Evolutionary conservation across 2,888 invertebrate species (phyloP), one percentile per base, ranked within the genome.

Genomic region (Hypselothyrea guttata): DNA sequence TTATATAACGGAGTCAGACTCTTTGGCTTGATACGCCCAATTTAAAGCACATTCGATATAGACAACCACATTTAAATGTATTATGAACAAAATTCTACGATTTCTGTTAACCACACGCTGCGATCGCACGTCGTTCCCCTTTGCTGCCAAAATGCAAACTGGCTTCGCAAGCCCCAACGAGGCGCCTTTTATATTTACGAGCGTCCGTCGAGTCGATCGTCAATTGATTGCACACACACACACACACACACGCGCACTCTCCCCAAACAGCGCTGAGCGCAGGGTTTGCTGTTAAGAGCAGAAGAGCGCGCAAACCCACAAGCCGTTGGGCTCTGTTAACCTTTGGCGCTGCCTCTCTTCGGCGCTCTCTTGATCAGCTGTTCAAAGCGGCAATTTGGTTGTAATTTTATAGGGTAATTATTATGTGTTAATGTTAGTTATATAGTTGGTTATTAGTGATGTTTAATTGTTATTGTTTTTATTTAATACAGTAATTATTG

Each of bases 101-200:
- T 51, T 35, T 7, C n/a, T 42, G 12, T 22, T n/a, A 15, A 30
- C 28, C 46, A 35, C 41, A 27, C 38, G 45, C 15, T 33, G 41
- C 54, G 40, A 55, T 37, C 15, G 30, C 48, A 54, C 71, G 73
- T 64, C 47, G 44, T 54, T 49, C 55, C 53, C 46, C 51, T 58
- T 60, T 77, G 65, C 73, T 65, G 73, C 65, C 61, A 61, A 64
- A 59, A 54, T 44, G 56, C 60, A 49, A 57, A 83, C 81, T 78
- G 79, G 44, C 67, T 64, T 16, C 15, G 48, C 47, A 45, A 71
- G 28, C 31, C 49, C 38, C 38, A 31, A 42, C 27, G 42, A 57
- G 45, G 45, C 65, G 58, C 62, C 83, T 75, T 82, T 77, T 66
- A 22, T 78, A 84, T 78, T 55, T 71, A 54, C 51, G 47, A 53